These are phyloP conservation scores for Heliothis virescens DNA, from an alignment of 1,140 invertebrate species.

Conservation along the genomic window DNA sequence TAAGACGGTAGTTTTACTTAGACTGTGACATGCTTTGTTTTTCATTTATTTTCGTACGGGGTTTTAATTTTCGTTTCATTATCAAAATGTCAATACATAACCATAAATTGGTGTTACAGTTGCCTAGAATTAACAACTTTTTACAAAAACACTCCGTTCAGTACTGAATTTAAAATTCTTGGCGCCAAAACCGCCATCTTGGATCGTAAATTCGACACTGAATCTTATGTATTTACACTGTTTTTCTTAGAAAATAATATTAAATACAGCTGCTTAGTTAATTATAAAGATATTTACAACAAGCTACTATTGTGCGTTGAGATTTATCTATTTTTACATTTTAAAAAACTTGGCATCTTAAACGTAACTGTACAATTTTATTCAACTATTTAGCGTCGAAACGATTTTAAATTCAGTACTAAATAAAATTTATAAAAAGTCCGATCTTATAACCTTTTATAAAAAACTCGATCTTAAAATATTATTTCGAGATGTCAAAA, in stretches of 20 bases:
- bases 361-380: background rate
- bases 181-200: background rate
- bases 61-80: background rate
- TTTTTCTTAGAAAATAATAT: constrained; percentile 12
- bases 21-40: background rate
- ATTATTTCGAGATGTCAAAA: constrained; percentile 5
- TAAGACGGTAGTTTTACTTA: background rate
- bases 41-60: background rate
- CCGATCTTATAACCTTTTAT: constrained; percentile 4
- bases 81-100: constrained; percentile 11
- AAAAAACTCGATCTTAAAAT: constrained; percentile 16
- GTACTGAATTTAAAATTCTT: constrained; percentile 14
- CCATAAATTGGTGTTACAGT: background rate
- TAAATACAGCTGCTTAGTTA: background rate
- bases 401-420: constrained; percentile 17
- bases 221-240: background rate
- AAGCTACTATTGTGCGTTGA: background rate
- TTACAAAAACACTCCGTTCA: constrained; percentile 25
- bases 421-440: constrained; percentile 15
- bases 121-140: constrained; percentile 2
- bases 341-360: background rate
- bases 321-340: background rate
- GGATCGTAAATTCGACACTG: background rate
- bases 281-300: constrained; percentile 1
- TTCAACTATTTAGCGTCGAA: background rate